Evolutionary conservation across 30 jellyfish, hydroid and myxozoan genomes (phyloP).

Genomic region (Hydractinia echinata): DNA sequence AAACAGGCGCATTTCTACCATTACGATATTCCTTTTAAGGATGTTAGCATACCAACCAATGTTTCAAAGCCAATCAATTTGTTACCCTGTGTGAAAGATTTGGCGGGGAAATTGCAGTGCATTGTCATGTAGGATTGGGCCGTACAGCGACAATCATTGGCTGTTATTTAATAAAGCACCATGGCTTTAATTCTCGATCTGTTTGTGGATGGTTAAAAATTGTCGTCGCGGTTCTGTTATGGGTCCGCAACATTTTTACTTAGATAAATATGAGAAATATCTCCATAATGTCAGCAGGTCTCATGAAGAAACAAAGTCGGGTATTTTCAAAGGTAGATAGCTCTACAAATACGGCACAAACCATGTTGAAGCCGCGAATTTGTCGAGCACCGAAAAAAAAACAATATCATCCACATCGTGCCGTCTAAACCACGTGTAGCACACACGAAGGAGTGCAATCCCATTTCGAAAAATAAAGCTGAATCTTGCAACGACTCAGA

Average conservation of each 20-base stretch:
- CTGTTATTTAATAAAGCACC: constrained; percentile 43
- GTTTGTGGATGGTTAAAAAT: constrained; percentile 86
- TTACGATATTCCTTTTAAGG: constrained; percentile 65
- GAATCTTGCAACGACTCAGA: not conserved
- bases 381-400: constrained; percentile 18
- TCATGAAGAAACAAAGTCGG: not conserved
- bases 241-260: constrained; percentile 85
- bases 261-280: constrained; percentile 43
- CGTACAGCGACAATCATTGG: constrained; percentile 94
- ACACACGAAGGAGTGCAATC: not conserved
- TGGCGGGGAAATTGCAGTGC: constrained; percentile 59
- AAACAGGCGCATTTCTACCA: constrained; percentile 40
- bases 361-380: not conserved
- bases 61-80: constrained; percentile 53
- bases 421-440: not conserved
- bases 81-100: constrained; percentile 49
- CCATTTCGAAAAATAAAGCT: not conserved
- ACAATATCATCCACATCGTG: constrained; percentile 20
- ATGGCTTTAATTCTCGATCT: constrained; percentile 72
- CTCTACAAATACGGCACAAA: not conserved
- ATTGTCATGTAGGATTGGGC: constrained; percentile 94
- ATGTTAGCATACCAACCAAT: constrained; percentile 63
- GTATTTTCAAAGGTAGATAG: not conserved
- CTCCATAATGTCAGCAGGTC: not conserved
- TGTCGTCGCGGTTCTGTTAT: constrained; percentile 85